Base-by-base conservation (phyloP, 2,113 vertebrate genomes). In the Chamaetylas fuelleborni region DNA sequence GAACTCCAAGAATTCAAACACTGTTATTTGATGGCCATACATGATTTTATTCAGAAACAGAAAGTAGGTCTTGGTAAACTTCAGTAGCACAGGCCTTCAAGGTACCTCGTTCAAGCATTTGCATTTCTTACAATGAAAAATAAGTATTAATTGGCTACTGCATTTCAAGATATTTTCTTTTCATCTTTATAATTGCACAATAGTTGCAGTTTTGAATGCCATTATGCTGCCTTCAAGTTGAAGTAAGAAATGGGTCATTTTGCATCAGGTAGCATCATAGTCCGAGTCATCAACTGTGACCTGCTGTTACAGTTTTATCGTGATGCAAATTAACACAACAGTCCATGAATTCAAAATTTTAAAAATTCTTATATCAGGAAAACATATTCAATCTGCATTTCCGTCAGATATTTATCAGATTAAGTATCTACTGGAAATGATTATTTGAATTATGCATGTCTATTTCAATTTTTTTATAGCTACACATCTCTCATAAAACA, bases 381-480 rank as follows among this genome's bases (percentile, higher is more conserved):
- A 77, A 43, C 82, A 18, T 47, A 80, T 87, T 96, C 94, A 92
- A 88, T 95, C 51, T 56, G 54, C 18, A 58, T 56, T 95, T 97
- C 83, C 1, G 0, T 62, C 54, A 96, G 90, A 91, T 85, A 96
- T 94, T 95, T 71, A 90, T 94, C 81, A 93, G 74, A 79, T 53
- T 95, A 58, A 7, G 5, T 88, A 85, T 96, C 38, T 96, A 94
- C 85, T 96, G 54, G 94, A 96, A 97, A 77, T 73, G 97, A 93
- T 97, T 96, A 93, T 95, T 73, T 97, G 92, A 97, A 97, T 97
- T 97, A 97, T 97, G 71, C 87, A 96, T 87, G 34, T 53, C 10
- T 86, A 81, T n/a, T 84, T 96, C 67, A 96, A 94, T 96, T 96
- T 96, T 96, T 97, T 96, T 96, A 36, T 90, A 72, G 60, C n/a